Evolutionary conservation across 1,140 invertebrate genomes (phyloP).

Genomic region (Hyles euphorbiae): DNA sequence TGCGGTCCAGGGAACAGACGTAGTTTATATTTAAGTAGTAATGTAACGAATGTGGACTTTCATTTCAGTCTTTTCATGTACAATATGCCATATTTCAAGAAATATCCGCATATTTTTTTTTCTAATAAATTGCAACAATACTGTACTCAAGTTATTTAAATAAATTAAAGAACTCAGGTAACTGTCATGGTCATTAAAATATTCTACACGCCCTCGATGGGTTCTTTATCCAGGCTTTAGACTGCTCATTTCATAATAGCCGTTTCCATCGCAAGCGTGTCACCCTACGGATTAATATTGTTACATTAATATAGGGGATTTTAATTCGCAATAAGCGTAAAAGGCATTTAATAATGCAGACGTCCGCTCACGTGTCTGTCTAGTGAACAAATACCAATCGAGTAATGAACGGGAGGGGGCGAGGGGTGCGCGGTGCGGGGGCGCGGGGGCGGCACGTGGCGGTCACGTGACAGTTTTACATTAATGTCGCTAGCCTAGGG

Average conservation of each 20-base stretch:
- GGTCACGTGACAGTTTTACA: slow-evolving; percentile 61
- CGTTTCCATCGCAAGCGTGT: slow-evolving; percentile 4
- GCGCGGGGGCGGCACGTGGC: slow-evolving; percentile 43
- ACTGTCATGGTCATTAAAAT: too few relatives aligned
- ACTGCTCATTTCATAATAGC: slow-evolving; percentile 8
- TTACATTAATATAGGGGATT: slow-evolving; percentile 34
- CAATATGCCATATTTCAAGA: neutral
- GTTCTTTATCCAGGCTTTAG: slow-evolving; percentile 1
- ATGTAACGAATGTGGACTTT: too few relatives aligned
- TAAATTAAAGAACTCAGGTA: too few relatives aligned
- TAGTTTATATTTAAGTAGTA: neutral
- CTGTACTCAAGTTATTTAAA: neutral
- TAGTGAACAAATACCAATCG: slow-evolving; percentile 64
- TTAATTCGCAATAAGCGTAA: slow-evolving; percentile 71
- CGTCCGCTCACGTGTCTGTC: slow-evolving; percentile 52
- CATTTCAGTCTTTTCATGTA: too few relatives aligned
- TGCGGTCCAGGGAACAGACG: neutral
- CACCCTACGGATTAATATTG: slow-evolving; percentile 51
- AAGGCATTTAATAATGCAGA: slow-evolving; percentile 75
- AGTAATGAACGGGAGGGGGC: slow-evolving; percentile 54
- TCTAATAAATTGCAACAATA: neutral
- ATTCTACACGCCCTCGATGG: too few relatives aligned
- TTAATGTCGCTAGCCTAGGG: slow-evolving; percentile 36
- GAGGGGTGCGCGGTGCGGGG: slow-evolving; percentile 10
- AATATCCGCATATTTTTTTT: neutral